A percentile compares a stretch with the other conserved stretches of the same genome.
These are phyloP conservation scores for Anhinga rufa DNA, from an alignment of 2,113 vertebrate species.

Conservation along the genomic window DNA sequence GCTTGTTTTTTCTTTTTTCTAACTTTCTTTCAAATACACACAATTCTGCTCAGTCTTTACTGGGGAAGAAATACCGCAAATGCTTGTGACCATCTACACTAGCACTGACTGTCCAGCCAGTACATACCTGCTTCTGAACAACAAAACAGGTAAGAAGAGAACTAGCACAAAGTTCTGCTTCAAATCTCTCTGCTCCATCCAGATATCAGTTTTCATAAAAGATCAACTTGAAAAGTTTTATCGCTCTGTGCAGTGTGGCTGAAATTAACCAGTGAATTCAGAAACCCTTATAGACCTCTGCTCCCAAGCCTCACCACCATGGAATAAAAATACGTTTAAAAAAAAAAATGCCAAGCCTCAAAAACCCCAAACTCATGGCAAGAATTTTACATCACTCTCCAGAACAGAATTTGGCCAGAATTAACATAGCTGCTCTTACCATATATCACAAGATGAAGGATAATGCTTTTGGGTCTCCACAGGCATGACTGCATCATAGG, in stretches of 20 bases:
- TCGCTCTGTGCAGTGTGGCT: accelerated
- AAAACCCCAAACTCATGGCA: not conserved
- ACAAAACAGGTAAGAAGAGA: not conserved
- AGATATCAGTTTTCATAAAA: not conserved
- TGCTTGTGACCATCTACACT: not conserved
- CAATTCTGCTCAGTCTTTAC: not conserved
- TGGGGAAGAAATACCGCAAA: not conserved
- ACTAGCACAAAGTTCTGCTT: not conserved
- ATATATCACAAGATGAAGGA: not conserved
- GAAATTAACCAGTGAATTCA: not conserved
- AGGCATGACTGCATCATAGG: not conserved
- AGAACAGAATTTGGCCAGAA: not conserved
- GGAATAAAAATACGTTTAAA: not conserved
- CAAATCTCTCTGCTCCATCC: not conserved
- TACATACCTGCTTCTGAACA: not conserved
- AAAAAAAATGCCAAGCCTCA: not conserved
- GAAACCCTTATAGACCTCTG: not conserved
- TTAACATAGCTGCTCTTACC: not conserved
- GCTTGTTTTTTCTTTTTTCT: not conserved
- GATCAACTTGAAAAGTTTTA: not conserved
- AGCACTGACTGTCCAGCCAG: not conserved
- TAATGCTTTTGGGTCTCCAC: not conserved
- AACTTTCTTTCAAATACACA: not conserved
- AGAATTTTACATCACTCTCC: not conserved
- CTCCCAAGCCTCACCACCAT: not conserved